Evolutionary conservation across 1,140 invertebrate species (phyloP), one percentile per base, ranked within the genome.

Genomic region (Lasioglossum albipes): DNA sequence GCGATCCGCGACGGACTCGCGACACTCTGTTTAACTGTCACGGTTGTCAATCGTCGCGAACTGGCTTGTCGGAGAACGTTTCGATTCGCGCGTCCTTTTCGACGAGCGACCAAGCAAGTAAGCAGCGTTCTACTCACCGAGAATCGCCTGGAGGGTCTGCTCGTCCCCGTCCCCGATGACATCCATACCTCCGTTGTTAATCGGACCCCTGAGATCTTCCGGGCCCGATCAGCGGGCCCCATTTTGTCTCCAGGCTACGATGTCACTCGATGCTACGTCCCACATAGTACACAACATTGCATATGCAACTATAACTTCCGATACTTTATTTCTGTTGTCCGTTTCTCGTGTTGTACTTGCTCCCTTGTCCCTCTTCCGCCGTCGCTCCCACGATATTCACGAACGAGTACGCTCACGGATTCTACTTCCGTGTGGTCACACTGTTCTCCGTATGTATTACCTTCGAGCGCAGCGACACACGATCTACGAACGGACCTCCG

Each of bases 61-160:
- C 31, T 41, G 76, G 7, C 64, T 36, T 36, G 22, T 20, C 64
- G 64, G n/a, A 10, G 18, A 45, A 67, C 54, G 52, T 36, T 62
- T 12, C 65, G 65, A 54, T 65, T 31, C 45, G 18, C 61, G 45
- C 52, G 57, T 22, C 9, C 20, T 67, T 61, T 80, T 73, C 59
- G 65, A 73, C 12, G 36, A 36, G 36, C 36, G 5, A 36, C 1
- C 66, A 22, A 42, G 49, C 41, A 61, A 62, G 16, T 10, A 61
- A 61, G 61, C 22, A 13, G 61, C 4, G 22, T 36, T 41, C 16
- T 64, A 84, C 88, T 91, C 82, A 92, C 92, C 92, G 84, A 93
- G 92, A 90, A 93, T 93, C 84, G 92, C 92, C 90, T 92, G 92
- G 87, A 93, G 92, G 90, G 92, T 93, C 85, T 93, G 92, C 86